These are phyloP conservation scores for Gallinago jamesoni DNA, from an alignment of 2,113 vertebrate genomes.

Conservation along the genomic window DNA sequence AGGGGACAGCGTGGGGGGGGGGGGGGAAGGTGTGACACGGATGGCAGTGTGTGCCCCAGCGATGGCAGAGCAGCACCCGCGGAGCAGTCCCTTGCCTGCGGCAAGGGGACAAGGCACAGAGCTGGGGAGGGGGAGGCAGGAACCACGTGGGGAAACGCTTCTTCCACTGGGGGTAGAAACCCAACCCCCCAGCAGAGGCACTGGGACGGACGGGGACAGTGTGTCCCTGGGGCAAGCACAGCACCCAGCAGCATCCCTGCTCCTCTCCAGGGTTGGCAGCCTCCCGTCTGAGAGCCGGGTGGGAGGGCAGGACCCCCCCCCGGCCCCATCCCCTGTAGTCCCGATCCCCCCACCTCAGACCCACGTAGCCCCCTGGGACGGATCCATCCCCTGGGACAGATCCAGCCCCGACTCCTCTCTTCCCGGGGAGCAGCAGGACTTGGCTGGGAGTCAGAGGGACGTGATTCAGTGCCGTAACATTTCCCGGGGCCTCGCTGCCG, in stretches of 20 bases:
- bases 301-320: not conserved
- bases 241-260: not conserved
- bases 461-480: not conserved
- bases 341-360: accelerated
- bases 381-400: not conserved
- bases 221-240: accelerated
- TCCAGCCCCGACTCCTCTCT: not conserved
- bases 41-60: not conserved
- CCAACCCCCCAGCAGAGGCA: not conserved
- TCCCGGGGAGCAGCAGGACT: not conserved
- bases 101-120: accelerated
- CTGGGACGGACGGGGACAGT: not conserved
- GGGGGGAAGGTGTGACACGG: not conserved
- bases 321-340: not conserved
- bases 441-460: not conserved
- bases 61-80: not conserved
- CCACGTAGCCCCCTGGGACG: not conserved
- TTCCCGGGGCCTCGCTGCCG: not conserved
- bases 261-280: not conserved
- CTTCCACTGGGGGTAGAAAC: not conserved
- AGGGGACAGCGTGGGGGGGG: not conserved
- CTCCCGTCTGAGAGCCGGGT: not conserved
- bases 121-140: too few relatives aligned
- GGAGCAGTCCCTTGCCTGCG: not conserved
- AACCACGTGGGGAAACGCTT: not conserved